Conservation (phyloP, 1,140 invertebrate genomes). For the Drosophila pseudoananassae region DNA sequence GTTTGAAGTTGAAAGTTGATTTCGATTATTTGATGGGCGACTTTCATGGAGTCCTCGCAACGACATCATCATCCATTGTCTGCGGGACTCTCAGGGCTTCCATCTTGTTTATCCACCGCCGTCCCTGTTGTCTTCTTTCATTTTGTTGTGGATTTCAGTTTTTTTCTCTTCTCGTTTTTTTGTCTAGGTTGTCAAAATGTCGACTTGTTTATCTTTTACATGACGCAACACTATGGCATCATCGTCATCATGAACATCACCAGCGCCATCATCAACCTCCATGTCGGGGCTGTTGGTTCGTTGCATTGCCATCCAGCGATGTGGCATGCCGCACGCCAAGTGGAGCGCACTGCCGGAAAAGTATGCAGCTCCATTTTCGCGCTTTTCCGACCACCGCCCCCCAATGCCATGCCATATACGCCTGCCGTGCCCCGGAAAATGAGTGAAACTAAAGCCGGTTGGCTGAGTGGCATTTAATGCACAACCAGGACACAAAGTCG, state of each 20-base stretch:
- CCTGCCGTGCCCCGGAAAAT: conserved; percentile 40
- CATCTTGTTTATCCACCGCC: conserved; percentile 23
- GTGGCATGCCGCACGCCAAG: conserved; percentile 47
- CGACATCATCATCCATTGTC: conserved; percentile 34
- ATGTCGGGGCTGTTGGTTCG: conserved; percentile 19
- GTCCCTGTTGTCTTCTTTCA: conserved; percentile 24
- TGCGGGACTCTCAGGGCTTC: not conserved
- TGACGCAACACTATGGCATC: conserved; percentile 52
- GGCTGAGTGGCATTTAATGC: conserved; percentile 76
- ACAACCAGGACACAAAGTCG: conserved; percentile 31
- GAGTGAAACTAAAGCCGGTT: conserved; percentile 70
- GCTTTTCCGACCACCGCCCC: conserved; percentile 2
- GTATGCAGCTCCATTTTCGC: conserved; percentile 56
- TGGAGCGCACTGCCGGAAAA: conserved; percentile 61
- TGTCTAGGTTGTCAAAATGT: conserved; percentile 73
- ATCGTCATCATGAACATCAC: conserved; percentile 4
- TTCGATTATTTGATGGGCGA: conserved; percentile 78
- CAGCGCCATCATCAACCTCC: conserved; percentile 12
- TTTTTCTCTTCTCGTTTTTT: conserved; percentile 4
- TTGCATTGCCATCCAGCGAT: conserved; percentile 40
- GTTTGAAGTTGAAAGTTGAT: conserved; percentile 74
- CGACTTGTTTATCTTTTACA: conserved; percentile 77
- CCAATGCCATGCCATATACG: no score
- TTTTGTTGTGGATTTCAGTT: conserved; percentile 2
- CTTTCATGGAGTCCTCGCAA: conserved; percentile 55